phyloP scores from a whole-genome alignment of 2,113 vertebrate species.

The Herpailurus yagouaroundi region DNA sequence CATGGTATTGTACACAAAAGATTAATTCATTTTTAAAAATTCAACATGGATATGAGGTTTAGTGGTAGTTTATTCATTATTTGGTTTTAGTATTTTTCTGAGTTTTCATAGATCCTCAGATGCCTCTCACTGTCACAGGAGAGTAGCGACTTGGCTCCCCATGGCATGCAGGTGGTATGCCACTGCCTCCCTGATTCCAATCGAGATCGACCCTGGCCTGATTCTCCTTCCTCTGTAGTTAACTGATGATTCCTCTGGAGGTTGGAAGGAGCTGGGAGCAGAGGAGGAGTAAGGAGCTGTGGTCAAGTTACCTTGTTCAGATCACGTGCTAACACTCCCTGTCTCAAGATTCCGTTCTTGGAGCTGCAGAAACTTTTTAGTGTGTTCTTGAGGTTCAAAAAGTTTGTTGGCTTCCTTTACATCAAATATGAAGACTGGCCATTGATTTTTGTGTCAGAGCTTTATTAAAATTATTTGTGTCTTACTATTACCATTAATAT shows the following conservation, averaged over 20 bases:
- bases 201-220: neutral
- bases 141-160: neutral
- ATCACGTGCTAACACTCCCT: neutral
- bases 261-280: neutral
- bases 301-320: neutral
- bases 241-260: neutral
- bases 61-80: neutral
- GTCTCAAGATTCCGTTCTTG: neutral
- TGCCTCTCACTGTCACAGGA: neutral
- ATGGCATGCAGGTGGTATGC: neutral
- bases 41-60: neutral
- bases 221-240: neutral
- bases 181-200: neutral
- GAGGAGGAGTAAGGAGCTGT: neutral
- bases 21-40: slow-evolving; percentile 44
- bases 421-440: neutral
- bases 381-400: slow-evolving; percentile 1
- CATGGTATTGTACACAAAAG: neutral
- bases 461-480: slow-evolving; percentile 44
- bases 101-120: neutral
- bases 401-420: neutral
- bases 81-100: slow-evolving; percentile 17
- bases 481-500: slow-evolving; percentile 32
- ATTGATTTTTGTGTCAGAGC: slow-evolving; percentile 38
- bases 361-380: neutral